These are phyloP conservation scores for Euleptes europaea DNA, from an alignment of 2,113 vertebrate species.

Conservation along the genomic window DNA sequence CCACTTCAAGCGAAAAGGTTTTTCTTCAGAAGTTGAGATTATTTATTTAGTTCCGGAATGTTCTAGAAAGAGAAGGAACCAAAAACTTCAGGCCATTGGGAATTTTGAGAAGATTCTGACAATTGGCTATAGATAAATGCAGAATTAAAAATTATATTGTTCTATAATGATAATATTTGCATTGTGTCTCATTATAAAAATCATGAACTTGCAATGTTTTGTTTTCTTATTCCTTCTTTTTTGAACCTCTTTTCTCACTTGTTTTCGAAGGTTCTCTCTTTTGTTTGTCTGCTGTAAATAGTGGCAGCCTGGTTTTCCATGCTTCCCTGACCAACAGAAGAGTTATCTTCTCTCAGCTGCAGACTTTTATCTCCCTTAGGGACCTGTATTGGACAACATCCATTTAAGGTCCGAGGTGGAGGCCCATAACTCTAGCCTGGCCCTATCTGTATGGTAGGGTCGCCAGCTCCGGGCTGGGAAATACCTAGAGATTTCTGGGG, in stretches of 20 bases:
- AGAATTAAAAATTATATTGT: no score
- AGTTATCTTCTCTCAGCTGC: no score
- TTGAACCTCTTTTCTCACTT: no score
- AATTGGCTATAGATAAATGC: not conserved
- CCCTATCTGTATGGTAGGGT: no score
- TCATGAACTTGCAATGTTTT: no score
- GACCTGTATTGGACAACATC: not conserved
- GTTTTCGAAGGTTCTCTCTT: no score
- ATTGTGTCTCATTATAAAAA: no score
- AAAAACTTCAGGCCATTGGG: not conserved
- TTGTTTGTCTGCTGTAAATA: not conserved
- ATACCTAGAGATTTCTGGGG: no score
- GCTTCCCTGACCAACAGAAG: not conserved
- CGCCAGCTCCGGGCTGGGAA: no score
- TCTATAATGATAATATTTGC: no score
- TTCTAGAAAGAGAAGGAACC: not conserved
- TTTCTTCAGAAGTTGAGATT: not conserved
- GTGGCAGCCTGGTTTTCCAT: not conserved
- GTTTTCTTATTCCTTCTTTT: no score
- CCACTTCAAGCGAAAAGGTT: not conserved
- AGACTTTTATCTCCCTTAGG: not conserved
- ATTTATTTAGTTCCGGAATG: not conserved
- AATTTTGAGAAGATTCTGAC: not conserved
- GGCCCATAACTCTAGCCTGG: not conserved
- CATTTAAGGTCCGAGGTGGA: not conserved